Conservation (phyloP, 2,113 vertebrate species). For the Nematolebias whitei region DNA sequence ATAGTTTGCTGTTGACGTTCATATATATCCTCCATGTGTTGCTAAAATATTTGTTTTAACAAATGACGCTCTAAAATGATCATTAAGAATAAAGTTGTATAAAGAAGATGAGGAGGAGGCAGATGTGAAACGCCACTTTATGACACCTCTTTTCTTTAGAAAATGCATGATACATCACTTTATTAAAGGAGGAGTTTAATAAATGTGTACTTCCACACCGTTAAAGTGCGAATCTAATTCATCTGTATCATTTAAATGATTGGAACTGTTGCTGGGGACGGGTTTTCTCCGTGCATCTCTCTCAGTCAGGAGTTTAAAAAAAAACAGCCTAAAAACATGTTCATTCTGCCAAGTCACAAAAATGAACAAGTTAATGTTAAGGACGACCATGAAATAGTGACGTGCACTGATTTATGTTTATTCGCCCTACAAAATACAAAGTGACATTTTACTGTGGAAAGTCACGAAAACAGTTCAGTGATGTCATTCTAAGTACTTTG, state of each 20-base stretch:
- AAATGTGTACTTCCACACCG: constrained; percentile 35
- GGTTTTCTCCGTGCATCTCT: no score
- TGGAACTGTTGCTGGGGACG: constrained; percentile 44
- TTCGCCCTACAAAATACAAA: no score
- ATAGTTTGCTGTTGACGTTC: background rate
- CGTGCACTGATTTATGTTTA: constrained; percentile 20
- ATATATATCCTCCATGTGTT: constrained; percentile 3
- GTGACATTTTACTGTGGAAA: no score
- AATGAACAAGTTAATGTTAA: constrained; percentile 41
- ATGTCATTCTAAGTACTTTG: no score
- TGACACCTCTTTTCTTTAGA: constrained; percentile 17
- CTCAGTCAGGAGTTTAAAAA: no score
- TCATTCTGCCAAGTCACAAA: constrained; percentile 39
- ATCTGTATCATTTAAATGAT: constrained; percentile 36
- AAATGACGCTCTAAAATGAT: constrained; percentile 11
- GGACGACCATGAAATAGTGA: constrained; percentile 43
- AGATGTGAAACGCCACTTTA: constrained; percentile 5
- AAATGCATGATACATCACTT: constrained; percentile 34
- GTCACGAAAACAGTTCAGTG: no score
- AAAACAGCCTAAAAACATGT: constrained; percentile 43
- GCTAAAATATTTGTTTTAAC: constrained; percentile 6
- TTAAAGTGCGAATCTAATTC: constrained; percentile 24
- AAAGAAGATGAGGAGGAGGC: constrained; percentile 45
- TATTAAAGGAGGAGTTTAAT: constrained; percentile 36
- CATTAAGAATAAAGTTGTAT: background rate